A percentile compares a stretch with the other conserved stretches of the same genome.
Evolutionary conservation across 2,113 vertebrate genomes (phyloP).

Genomic region (Sinocyclocheilus rhinocerous): DNA sequence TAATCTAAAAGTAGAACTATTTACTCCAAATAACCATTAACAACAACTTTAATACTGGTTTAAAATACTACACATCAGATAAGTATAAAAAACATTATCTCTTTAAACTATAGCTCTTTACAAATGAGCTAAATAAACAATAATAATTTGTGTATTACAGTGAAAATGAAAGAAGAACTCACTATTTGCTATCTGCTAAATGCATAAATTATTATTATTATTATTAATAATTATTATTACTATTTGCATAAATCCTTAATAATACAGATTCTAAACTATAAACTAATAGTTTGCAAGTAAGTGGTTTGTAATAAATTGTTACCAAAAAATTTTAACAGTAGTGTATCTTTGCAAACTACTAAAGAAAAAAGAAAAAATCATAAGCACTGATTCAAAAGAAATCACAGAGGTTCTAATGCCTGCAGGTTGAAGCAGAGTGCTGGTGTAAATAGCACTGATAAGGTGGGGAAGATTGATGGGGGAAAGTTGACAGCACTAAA

Average conservation of each 20-base stretch:
- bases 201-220: too few relatives aligned
- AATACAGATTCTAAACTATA: too few relatives aligned
- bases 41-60: background rate
- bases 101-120: background rate
- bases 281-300: too few relatives aligned
- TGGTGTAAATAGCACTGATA: conserved; percentile 15
- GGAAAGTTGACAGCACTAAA: conserved; percentile 4
- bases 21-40: background rate
- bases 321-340: background rate
- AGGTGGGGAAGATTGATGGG: background rate
- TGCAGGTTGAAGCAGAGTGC: conserved; percentile 4
- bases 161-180: background rate
- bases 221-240: too few relatives aligned
- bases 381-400: background rate
- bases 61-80: background rate
- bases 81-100: background rate
- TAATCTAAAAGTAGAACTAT: background rate
- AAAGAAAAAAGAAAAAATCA: background rate
- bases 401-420: background rate
- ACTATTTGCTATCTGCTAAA: background rate
- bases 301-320: too few relatives aligned
- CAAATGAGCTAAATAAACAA: background rate
- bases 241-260: background rate
- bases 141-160: background rate
- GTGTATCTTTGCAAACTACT: background rate